These are phyloP conservation scores for Labrus mixtus DNA, from an alignment of 2,113 vertebrate genomes.

Conservation along the genomic window DNA sequence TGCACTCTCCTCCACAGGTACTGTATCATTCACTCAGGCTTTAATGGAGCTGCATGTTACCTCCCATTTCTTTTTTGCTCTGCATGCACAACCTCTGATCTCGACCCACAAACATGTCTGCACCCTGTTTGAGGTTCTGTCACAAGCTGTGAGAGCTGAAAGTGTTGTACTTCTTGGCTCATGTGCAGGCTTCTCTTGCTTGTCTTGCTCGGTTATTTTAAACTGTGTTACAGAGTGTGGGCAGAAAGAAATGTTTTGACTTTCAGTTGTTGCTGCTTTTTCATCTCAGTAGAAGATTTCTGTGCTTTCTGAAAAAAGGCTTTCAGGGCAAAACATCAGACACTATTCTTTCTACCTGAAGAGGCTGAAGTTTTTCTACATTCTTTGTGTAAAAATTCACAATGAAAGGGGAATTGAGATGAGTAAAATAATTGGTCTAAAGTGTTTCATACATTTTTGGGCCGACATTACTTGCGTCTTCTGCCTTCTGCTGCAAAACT, in stretches of 20 bases:
- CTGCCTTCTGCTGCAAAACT: too few species aligned
- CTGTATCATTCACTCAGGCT: slow-evolving; percentile 32
- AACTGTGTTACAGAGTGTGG: background rate
- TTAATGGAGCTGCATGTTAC: slow-evolving; percentile 27
- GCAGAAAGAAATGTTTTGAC: background rate
- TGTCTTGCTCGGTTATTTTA: background rate
- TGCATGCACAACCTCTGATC: slow-evolving; percentile 18
- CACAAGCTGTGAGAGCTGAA: slow-evolving; percentile 15
- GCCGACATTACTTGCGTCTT: too few species aligned
- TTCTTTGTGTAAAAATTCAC: background rate
- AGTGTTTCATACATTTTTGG: too few species aligned
- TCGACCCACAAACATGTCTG: slow-evolving; percentile 5
- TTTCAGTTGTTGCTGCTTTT: background rate
- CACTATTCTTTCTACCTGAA: background rate
- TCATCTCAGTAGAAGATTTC: background rate
- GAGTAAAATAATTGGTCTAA: too few species aligned
- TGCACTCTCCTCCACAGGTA: slow-evolving; percentile 78
- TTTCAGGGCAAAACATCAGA: background rate
- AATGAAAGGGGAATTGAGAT: too few species aligned
- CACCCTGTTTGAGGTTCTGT: slow-evolving; percentile 19
- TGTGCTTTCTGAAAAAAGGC: too few species aligned
- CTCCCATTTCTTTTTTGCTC: slow-evolving; percentile 5
- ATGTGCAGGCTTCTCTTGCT: background rate
- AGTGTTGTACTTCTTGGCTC: background rate
- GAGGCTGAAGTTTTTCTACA: background rate